phyloP scores from a whole-genome alignment of 2,797 vertebrate genomes.

The Urocyon cinereoargenteus region DNA sequence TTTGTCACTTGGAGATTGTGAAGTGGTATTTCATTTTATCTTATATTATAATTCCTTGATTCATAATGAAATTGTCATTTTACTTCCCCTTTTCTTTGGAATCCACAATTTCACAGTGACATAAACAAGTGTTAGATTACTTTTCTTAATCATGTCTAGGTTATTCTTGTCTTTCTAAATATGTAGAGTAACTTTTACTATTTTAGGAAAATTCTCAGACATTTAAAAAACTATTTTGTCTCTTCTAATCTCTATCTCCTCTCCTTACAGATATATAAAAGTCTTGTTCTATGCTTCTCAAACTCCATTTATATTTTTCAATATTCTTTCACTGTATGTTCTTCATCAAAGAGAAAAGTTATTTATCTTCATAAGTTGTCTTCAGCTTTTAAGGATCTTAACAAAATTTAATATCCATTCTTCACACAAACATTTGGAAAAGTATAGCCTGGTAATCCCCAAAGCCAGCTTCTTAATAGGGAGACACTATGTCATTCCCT shows the following conservation, averaged over 20 bases:
- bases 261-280: not conserved
- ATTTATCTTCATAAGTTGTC: not conserved
- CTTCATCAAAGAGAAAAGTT: not conserved
- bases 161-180: not conserved
- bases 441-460: not conserved
- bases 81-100: not conserved
- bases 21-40: not conserved
- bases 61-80: not conserved
- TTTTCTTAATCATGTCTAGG: not conserved
- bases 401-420: not conserved
- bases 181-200: not conserved
- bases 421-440: not conserved
- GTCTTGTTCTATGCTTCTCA: not conserved
- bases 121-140: not conserved
- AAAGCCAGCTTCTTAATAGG: not conserved
- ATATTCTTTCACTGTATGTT: not conserved
- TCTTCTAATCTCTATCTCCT: not conserved
- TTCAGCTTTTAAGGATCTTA: not conserved
- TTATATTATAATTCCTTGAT: not conserved
- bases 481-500: not conserved
- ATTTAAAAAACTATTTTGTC: not conserved
- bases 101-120: not conserved
- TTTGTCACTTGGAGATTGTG: not conserved
- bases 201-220: not conserved
- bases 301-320: not conserved